These are phyloP conservation scores for Garrulus glandarius DNA, from an alignment of 2,797 vertebrate species.

Conservation along the genomic window DNA sequence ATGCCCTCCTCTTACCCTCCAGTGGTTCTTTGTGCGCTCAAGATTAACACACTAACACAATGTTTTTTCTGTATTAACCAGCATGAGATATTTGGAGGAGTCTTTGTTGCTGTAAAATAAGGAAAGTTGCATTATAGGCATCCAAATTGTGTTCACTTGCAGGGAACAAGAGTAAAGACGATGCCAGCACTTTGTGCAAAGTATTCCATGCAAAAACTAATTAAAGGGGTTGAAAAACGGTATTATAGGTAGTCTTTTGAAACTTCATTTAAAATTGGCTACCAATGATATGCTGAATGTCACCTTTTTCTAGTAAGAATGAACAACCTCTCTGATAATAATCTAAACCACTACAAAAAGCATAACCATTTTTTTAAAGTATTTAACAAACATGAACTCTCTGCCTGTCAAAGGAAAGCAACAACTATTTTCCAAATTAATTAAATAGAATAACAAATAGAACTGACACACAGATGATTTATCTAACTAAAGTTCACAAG, in stretches of 20 bases:
- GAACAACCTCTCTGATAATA: slow-evolving; percentile 89
- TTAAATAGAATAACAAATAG: slow-evolving; percentile 60
- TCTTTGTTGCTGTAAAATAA: slow-evolving; percentile 81
- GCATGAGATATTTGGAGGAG: slow-evolving; percentile 48
- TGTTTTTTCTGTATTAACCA: slow-evolving; percentile 63
- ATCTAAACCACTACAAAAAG: slow-evolving; percentile 81
- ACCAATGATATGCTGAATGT: slow-evolving; percentile 80
- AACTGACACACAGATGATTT: slow-evolving; percentile 59
- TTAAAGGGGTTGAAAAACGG: slow-evolving; percentile 54
- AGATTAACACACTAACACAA: slow-evolving; percentile 70
- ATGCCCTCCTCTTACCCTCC: slow-evolving; percentile 79
- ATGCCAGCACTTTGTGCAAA: slow-evolving; percentile 60
- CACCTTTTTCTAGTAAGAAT: slow-evolving; percentile 84
- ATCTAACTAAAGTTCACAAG: slow-evolving; percentile 68
- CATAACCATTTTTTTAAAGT: slow-evolving; percentile 69
- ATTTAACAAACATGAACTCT: slow-evolving; percentile 81
- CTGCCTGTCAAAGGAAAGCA: slow-evolving; percentile 65
- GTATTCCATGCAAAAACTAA: slow-evolving; percentile 76
- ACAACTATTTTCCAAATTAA: slow-evolving; percentile 68
- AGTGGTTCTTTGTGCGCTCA: slow-evolving; percentile 71
- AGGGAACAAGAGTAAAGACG: slow-evolving; percentile 77
- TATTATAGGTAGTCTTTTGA: slow-evolving; percentile 63
- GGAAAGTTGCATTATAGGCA: slow-evolving; percentile 82
- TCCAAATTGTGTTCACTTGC: slow-evolving; percentile 73
- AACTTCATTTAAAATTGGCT: slow-evolving; percentile 68